A percentile compares a stretch with the other conserved stretches of the same genome.
Evolutionary conservation across 2,113 vertebrate genomes (phyloP).

Genomic region (Psittacula cyanocephala): DNA sequence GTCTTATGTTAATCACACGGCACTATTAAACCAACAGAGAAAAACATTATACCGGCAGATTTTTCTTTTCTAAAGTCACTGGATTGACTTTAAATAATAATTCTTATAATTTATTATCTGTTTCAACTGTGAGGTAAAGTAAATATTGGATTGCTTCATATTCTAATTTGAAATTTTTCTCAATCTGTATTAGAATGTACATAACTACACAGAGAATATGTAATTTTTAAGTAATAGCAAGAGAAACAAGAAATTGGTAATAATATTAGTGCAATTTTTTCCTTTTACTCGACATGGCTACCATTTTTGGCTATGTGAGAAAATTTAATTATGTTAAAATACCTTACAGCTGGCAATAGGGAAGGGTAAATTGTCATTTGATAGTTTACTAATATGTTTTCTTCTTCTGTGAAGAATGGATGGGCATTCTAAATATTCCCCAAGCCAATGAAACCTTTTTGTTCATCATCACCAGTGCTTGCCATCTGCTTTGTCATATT

Average conservation of each 20-base stretch:
- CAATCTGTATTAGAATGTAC: background rate
- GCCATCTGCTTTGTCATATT: slow-evolving; percentile 27
- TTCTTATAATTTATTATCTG: background rate
- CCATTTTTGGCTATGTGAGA: background rate
- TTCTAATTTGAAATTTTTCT: background rate
- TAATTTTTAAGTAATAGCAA: background rate
- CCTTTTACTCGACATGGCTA: background rate
- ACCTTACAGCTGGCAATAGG: background rate
- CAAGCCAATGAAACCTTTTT: slow-evolving; percentile 25
- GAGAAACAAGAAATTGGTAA: background rate
- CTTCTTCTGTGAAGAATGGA: background rate
- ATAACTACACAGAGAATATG: background rate
- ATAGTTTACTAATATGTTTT: background rate
- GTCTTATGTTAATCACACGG: background rate
- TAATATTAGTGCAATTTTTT: background rate
- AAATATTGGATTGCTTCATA: background rate
- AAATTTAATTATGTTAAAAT: background rate
- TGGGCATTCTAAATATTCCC: background rate
- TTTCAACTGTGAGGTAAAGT: background rate
- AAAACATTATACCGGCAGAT: background rate
- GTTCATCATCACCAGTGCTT: background rate
- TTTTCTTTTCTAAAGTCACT: background rate
- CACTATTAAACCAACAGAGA: background rate
- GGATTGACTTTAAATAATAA: background rate
- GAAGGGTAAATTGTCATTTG: background rate